These are phyloP conservation scores for Macropis europaea DNA, from an alignment of 2,888 invertebrate genomes.

Conservation along the genomic window DNA sequence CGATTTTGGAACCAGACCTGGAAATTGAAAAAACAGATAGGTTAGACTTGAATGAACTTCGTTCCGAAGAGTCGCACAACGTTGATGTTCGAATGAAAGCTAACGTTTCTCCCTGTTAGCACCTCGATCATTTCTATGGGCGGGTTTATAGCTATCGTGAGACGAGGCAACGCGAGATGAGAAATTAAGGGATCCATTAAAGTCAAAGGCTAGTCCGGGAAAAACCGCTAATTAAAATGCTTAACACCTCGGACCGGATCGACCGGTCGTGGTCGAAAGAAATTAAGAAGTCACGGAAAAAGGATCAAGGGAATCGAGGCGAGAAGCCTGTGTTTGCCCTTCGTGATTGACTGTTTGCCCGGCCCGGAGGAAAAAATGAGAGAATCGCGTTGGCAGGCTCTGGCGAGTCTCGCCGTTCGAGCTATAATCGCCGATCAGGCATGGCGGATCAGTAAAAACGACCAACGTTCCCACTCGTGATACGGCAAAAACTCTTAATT, in stretches of 20 bases:
- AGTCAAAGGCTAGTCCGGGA: constrained; percentile 53
- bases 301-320: constrained; percentile 40
- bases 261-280: constrained; percentile 46
- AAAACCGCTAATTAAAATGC: constrained; percentile 67
- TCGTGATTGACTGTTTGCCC: constrained; percentile 64
- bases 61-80: background rate
- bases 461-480: background rate
- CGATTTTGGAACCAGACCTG: constrained; percentile 99
- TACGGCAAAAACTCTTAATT: constrained; percentile 57
- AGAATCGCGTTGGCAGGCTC: background rate
- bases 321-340: constrained; percentile 53
- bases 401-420: background rate
- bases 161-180: constrained; percentile 45
- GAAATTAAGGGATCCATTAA: constrained; percentile 67
- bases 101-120: constrained; percentile 56
- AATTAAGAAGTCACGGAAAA: constrained; percentile 52
- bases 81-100: background rate
- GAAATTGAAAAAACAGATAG: background rate
- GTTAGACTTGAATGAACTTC: background rate
- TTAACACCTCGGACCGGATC: constrained; percentile 68
- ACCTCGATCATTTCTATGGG: constrained; percentile 51
- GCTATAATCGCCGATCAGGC: constrained; percentile 72
- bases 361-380: background rate
- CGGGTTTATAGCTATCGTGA: constrained; percentile 48
- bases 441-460: constrained; percentile 51